These are phyloP conservation scores for Eucriotettix oculatus DNA, from an alignment of 2,888 invertebrate species.

Conservation along the genomic window DNA sequence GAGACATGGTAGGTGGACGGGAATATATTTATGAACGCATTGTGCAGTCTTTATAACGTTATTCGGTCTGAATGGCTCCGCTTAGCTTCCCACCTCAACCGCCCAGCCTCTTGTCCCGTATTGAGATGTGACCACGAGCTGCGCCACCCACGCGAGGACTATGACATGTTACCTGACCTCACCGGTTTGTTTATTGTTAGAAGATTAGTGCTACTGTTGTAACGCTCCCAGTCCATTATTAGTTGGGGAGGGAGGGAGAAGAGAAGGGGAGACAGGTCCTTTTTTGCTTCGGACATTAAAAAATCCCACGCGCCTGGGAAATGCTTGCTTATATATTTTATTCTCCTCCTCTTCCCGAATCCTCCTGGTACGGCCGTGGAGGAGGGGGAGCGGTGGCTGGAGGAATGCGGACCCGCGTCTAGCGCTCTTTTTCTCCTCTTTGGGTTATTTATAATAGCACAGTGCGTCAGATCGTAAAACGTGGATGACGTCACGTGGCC, in stretches of 20 bases:
- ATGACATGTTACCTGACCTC: too few relatives aligned
- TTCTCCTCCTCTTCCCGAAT: neutral
- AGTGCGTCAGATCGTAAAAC: conserved; percentile 10
- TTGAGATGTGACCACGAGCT: too few relatives aligned
- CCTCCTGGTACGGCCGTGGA: neutral
- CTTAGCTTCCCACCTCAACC: too few relatives aligned
- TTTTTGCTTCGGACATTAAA: neutral
- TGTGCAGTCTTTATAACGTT: too few relatives aligned
- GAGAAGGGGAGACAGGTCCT: too few relatives aligned
- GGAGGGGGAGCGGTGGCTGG: neutral
- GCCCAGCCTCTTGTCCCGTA: too few relatives aligned
- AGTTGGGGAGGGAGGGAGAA: neutral
- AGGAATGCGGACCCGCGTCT: neutral
- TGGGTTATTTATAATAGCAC: conserved; percentile 11
- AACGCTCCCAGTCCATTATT: neutral
- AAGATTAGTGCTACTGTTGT: neutral
- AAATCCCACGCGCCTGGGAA: neutral
- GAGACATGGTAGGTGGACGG: too few relatives aligned
- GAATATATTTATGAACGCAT: too few relatives aligned
- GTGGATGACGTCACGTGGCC: too few relatives aligned
- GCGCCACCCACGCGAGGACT: too few relatives aligned
- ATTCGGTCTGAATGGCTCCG: too few relatives aligned
- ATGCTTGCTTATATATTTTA: conserved; percentile 1
- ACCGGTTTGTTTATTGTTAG: neutral
- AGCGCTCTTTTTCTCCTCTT: neutral